phyloP scores from a whole-genome alignment of 2,113 vertebrate genomes.

The Cygnus atratus region DNA sequence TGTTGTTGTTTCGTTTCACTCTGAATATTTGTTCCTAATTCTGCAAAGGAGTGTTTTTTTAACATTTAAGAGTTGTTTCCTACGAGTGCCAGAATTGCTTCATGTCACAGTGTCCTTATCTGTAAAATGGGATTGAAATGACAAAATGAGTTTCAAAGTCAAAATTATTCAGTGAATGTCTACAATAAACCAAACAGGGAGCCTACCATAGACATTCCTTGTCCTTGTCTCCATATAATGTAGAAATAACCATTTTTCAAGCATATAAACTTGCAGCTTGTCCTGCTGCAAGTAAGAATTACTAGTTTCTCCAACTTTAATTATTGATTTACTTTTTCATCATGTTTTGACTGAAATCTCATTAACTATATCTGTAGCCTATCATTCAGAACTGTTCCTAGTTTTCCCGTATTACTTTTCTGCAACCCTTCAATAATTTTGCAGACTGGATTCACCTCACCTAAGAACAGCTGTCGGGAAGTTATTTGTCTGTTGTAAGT shows the following conservation, averaged over 20 bases:
- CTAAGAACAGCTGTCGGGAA: not conserved
- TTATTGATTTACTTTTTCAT: not conserved
- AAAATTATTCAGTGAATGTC: not conserved
- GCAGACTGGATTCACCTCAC: not conserved
- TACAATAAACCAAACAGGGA: fast-evolving
- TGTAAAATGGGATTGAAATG: not conserved
- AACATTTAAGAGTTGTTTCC: not conserved
- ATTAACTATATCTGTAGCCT: not conserved
- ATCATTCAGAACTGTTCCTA: not conserved
- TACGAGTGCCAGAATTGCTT: not conserved
- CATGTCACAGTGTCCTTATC: not conserved
- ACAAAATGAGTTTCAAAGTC: not conserved
- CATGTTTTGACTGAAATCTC: not conserved
- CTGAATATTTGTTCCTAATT: not conserved
- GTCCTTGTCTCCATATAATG: not conserved
- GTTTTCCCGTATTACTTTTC: not conserved
- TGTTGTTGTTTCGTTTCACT: not conserved
- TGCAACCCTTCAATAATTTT: not conserved
- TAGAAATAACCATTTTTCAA: not conserved
- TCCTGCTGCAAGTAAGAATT: not conserved
- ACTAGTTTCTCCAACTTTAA: not conserved
- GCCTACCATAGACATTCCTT: not conserved
- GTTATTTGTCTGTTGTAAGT: not conserved
- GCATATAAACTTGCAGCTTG: not conserved
- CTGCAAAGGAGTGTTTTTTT: not conserved